Evolutionary conservation across 37 sponge, comb jelly and placozoan genomes (phyloP).

Genomic region (Theonella swinhoei): DNA sequence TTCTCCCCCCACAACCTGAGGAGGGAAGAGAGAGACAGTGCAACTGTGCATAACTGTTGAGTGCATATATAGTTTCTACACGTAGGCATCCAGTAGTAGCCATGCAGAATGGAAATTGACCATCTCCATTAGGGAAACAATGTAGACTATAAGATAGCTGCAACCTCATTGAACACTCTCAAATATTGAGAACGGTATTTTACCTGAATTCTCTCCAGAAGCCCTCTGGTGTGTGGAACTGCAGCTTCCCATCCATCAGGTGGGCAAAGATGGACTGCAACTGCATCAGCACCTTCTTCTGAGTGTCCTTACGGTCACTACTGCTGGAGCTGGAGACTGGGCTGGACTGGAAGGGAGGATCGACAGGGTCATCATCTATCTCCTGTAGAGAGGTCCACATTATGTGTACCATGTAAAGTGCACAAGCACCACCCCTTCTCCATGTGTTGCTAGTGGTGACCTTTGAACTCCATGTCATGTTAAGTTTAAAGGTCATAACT

Average conservation of each 20-base stretch:
- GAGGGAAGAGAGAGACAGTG: background rate
- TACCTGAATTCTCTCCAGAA: slow-evolving; percentile 95
- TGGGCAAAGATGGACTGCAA: slow-evolving; percentile 94
- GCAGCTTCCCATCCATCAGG: slow-evolving; percentile 76
- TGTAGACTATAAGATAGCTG: too few relatives aligned
- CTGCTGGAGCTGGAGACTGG: background rate
- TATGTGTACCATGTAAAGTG: too few relatives aligned
- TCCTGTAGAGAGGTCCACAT: background rate
- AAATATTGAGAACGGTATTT: background rate
- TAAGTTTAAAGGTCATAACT: too few relatives aligned
- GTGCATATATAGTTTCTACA: background rate
- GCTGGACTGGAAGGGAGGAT: slow-evolving; percentile 12
- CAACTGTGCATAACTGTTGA: too few relatives aligned
- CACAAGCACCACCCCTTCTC: too few relatives aligned
- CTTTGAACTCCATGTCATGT: too few relatives aligned
- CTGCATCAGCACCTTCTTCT: slow-evolving; percentile 79
- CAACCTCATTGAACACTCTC: too few relatives aligned
- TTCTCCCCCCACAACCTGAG: slow-evolving; percentile 86
- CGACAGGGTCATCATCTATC: slow-evolving; percentile 12
- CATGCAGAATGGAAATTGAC: too few relatives aligned
- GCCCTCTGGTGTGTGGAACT: slow-evolving; percentile 86
- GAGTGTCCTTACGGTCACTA: slow-evolving; percentile 66
- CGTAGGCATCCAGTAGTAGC: too few relatives aligned
- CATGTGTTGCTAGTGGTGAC: too few relatives aligned
- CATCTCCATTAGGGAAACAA: too few relatives aligned